Percentiles rank a stretch among this genome's conserved stretches.
Evolutionary conservation across 2,888 invertebrate genomes (phyloP).

Genomic region (Nymphalis urticae): DNA sequence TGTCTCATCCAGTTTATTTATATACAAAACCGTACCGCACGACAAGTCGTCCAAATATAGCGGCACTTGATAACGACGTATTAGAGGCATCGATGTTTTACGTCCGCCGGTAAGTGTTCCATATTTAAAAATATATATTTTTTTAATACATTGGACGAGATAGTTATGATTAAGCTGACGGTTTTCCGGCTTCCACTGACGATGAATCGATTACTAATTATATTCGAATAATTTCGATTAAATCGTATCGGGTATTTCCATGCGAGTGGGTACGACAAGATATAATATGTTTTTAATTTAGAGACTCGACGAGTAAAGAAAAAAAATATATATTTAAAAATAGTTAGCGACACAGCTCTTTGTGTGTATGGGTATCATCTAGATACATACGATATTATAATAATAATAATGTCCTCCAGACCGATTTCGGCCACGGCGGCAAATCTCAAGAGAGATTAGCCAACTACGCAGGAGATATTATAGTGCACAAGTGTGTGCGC

Average conservation of each 20-base stretch:
- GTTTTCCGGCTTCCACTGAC: constrained; percentile 15
- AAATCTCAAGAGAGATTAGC: no score
- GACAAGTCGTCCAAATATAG: constrained; percentile 73
- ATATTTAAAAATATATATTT: constrained; percentile 55
- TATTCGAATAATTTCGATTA: not conserved
- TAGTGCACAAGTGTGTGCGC: no score
- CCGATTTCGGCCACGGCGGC: no score
- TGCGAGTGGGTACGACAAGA: no score
- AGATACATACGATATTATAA: no score
- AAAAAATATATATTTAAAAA: no score
- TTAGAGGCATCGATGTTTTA: constrained; percentile 70
- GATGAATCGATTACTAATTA: not conserved
- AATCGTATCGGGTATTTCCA: not conserved
- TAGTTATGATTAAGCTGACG: constrained; percentile 22
- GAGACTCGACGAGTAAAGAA: no score
- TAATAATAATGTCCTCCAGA: no score
- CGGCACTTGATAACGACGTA: constrained; percentile 75
- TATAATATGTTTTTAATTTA: no score
- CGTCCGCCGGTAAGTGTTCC: constrained; percentile 70
- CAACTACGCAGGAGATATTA: no score
- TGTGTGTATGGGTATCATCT: no score
- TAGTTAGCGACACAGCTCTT: no score
- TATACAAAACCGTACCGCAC: constrained; percentile 44
- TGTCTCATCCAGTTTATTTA: constrained; percentile 48
- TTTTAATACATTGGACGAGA: constrained; percentile 30